Percentiles rank a stretch among this genome's conserved stretches.
These are phyloP conservation scores for Drosophila atroscutellata DNA, from an alignment of 2,888 invertebrate species.

Conservation along the genomic window DNA sequence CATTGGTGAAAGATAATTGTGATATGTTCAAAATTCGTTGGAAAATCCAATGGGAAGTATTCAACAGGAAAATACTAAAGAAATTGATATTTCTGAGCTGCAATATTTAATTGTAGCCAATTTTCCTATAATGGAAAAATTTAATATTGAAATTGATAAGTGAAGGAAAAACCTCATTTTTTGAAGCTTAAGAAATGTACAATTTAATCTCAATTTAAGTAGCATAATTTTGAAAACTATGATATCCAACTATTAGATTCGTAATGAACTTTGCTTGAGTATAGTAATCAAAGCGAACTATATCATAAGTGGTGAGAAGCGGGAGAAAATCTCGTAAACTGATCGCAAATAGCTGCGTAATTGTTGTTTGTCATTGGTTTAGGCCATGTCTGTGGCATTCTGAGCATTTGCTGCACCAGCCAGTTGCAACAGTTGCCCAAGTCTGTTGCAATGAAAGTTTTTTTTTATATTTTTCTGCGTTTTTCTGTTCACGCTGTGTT, in stretches of 20 bases:
- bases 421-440: conserved; percentile 26
- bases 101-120: background rate
- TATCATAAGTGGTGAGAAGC: conserved; percentile 13
- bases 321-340: conserved; percentile 26
- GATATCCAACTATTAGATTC: background rate
- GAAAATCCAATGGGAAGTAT: background rate
- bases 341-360: conserved; percentile 52
- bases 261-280: background rate
- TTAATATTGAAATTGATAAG: background rate
- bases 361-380: conserved; percentile 36
- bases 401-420: conserved; percentile 33
- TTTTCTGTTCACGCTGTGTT: conserved; percentile 57
- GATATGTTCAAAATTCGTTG: background rate
- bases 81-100: background rate
- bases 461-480: conserved; percentile 35
- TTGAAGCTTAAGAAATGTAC: background rate
- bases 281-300: conserved; percentile 3
- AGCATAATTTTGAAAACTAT: background rate
- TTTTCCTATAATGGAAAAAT: too few relatives aligned
- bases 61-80: background rate
- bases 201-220: background rate
- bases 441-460: conserved; percentile 68
- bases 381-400: conserved; percentile 49
- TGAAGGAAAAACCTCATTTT: background rate
- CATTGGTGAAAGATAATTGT: background rate